phyloP scores from a whole-genome alignment of 2,797 vertebrate species.

The Muscicapa comitata region DNA sequence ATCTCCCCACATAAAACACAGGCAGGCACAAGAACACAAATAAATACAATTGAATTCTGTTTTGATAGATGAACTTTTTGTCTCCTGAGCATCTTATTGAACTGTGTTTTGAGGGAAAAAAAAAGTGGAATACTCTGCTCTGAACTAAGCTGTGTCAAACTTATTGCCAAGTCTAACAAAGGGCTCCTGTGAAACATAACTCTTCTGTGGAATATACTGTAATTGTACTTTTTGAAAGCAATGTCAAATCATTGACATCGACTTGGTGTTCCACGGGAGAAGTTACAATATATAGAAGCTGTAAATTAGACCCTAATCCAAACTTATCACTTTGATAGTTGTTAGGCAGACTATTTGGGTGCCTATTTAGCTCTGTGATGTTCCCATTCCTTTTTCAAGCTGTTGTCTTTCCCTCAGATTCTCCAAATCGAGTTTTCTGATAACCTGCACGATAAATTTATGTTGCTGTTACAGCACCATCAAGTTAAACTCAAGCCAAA shows the following conservation, averaged over 20 bases:
- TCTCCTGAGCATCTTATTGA: not conserved
- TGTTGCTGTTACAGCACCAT: not conserved
- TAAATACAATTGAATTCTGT: not conserved
- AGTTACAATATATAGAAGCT: constrained; percentile 27
- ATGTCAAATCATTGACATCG: constrained; percentile 46
- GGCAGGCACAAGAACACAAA: not conserved
- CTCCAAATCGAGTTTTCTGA: not conserved
- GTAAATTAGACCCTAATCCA: constrained; percentile 37
- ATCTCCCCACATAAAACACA: not conserved
- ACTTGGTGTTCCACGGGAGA: not conserved
- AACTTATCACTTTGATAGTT: not conserved
- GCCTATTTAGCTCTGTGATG: not conserved
- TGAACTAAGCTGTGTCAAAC: not conserved
- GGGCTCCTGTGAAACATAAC: not conserved
- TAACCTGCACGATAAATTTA: not conserved
- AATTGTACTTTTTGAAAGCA: constrained; percentile 43
- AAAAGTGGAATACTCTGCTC: not conserved
- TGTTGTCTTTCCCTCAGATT: not conserved
- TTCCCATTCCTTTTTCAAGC: not conserved
- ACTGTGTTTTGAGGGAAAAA: not conserved
- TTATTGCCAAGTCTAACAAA: constrained; percentile 20
- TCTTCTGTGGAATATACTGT: not conserved
- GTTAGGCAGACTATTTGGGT: constrained; percentile 2
- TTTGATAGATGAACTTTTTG: not conserved
- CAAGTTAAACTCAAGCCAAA: not conserved